Evolutionary conservation across 53 echinoderm and acorn worm species (phyloP).

Genomic region (Luidia sarsii): DNA sequence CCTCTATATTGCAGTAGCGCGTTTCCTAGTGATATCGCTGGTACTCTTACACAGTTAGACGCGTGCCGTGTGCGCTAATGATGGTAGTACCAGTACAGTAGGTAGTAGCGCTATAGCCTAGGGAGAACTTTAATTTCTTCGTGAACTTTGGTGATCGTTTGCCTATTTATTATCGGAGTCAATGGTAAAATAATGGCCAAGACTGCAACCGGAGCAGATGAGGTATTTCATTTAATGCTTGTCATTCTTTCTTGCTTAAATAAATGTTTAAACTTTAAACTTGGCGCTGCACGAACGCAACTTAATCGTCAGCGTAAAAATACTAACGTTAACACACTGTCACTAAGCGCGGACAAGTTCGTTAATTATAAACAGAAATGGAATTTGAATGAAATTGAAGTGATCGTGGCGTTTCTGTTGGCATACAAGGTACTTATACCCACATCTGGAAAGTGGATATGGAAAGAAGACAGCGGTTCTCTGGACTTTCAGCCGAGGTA

Average conservation of each 20-base stretch:
- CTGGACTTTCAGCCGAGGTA: conserved; percentile 89
- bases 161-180: no score
- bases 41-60: conserved; percentile 4
- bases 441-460: conserved; percentile 80
- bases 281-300: not conserved
- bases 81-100: no score
- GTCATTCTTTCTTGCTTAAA: not conserved
- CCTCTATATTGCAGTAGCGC: not conserved
- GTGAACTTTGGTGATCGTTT: no score
- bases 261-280: no score
- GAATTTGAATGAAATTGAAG: not conserved
- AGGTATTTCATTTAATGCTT: conserved; percentile 42
- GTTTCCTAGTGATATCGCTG: conserved; percentile 41
- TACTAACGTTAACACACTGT: no score
- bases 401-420: no score
- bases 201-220: conserved; percentile 44
- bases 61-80: no score
- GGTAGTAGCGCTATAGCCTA: no score
- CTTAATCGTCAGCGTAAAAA: no score
- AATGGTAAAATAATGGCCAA: conserved; percentile 52
- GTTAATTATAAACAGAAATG: not conserved
- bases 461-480: conserved; percentile 84
- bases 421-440: conserved; percentile 70
- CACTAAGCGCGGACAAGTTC: no score
- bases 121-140: no score